These are phyloP conservation scores for Hylaeus anthracinus DNA, from an alignment of 1,140 invertebrate genomes.

Conservation along the genomic window DNA sequence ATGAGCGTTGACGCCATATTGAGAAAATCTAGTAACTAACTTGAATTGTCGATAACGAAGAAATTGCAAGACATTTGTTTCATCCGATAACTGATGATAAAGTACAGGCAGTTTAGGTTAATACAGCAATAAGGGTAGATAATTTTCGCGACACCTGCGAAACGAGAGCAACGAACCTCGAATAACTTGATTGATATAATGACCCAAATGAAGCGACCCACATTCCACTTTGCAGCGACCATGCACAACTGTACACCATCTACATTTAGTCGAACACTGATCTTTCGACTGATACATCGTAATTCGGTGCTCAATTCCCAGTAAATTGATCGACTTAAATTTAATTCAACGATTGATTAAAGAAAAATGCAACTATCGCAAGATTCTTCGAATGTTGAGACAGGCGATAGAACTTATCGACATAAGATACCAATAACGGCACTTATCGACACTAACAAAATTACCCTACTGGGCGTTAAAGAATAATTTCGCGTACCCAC, in stretches of 20 bases:
- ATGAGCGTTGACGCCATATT: no score
- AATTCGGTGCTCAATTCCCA: neutral
- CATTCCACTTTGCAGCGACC: conserved; percentile 10
- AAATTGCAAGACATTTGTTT: neutral
- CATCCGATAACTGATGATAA: neutral
- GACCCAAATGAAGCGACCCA: conserved; percentile 43
- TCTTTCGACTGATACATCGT: neutral
- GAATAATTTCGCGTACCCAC: no score
- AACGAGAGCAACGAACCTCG: conserved; percentile 30
- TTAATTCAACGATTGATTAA: neutral
- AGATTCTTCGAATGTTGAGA: neutral
- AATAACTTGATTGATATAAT: conserved; percentile 34
- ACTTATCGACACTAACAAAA: neutral
- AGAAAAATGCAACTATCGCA: neutral
- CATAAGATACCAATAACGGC: neutral
- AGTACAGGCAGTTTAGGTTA: no score
- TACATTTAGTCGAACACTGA: neutral
- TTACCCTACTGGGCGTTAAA: neutral
- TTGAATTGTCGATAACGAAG: neutral
- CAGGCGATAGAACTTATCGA: neutral
- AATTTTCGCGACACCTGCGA: neutral
- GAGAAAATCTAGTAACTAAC: no score
- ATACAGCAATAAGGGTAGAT: neutral
- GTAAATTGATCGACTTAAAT: neutral
- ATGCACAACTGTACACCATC: neutral